These are phyloP conservation scores for Styela plicata DNA, from an alignment of 23 tunicate species.

Conservation along the genomic window DNA sequence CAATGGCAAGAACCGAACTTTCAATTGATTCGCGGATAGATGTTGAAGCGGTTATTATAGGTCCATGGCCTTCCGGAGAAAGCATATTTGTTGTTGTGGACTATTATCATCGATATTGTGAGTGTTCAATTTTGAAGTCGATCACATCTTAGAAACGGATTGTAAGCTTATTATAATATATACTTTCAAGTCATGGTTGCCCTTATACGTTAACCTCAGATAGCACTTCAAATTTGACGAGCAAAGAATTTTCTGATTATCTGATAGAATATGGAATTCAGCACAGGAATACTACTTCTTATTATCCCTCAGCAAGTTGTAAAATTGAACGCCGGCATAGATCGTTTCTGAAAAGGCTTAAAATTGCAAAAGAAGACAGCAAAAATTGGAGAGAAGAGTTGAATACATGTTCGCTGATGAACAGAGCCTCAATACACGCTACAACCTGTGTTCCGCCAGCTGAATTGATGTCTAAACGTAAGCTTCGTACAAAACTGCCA, in stretches of 20 bases:
- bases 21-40: conserved; percentile 36
- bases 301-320: conserved; percentile 34
- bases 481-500: conserved; percentile 42
- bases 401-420: not conserved
- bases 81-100: conserved; percentile 41
- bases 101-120: not conserved
- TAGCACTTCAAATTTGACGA: too few species aligned
- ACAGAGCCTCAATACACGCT: not conserved
- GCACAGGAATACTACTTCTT: conserved; percentile 28
- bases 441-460: conserved; percentile 46
- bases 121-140: not conserved
- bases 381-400: not conserved
- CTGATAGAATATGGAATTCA: conserved; percentile 33
- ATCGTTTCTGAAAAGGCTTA: not conserved
- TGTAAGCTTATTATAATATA: not conserved
- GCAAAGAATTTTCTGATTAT: too few species aligned
- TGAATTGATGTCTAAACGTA: conserved; percentile 32
- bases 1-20: conserved; percentile 18
- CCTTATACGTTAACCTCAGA: not conserved
- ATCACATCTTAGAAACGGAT: not conserved
- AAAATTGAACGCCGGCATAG: conserved; percentile 48
- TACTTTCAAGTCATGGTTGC: not conserved
- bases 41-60: conserved; percentile 20
- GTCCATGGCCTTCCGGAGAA: conserved; percentile 39
- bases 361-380: not conserved